Evolutionary conservation across 2,797 vertebrate species (phyloP), one percentile per base, ranked within the genome.

Genomic region (Scarus forsteni): DNA sequence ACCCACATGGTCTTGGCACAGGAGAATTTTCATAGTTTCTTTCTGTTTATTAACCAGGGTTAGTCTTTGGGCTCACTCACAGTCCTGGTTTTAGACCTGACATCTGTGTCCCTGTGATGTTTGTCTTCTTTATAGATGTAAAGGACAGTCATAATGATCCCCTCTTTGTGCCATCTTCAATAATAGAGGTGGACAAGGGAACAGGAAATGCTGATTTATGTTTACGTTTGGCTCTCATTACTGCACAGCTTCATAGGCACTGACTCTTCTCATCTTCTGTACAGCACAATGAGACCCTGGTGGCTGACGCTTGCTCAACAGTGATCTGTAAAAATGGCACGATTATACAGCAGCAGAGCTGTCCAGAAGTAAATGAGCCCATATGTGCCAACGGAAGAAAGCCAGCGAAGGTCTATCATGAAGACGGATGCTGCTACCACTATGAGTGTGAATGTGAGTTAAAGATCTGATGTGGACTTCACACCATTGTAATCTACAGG

Each of bases 271-370:
- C 5, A 0, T 56, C 49, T 7, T 10, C 14, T 6, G 5, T 40
- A 10, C 52, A 98, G 97, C 90, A 86, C 68, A 95, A 95, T 43
- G 94, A 97, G 61, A 89, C 73, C 48, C 95, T 95, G 95, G 57
- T 69, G 5, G 58, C 88, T 65, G 79, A 87, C 42, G 95, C 95
- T 64, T 98, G 97, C 76, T 94, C 93, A 7, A 94, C 79, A 79
- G 86, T 94, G 43, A 85, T 83, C 15, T 98, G 97, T 36, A 81
- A 68, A 10, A 89, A 95, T 77, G 83, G 96, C 36, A 51, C 96
- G 63, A 79, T 61, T 0, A 11, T 93, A 34, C 43, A 13, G 8
- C 39, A 75, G 0, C 73, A 58, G 0, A 1, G 15, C 0, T 98
- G 97, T 67, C 73, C 91, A 1, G 63, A 72, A 10, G 27, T 59